Percentiles rank a stretch among this genome's conserved stretches.
Evolutionary conservation across 2,888 invertebrate genomes (phyloP).

Genomic region (Epicampocera succincta): DNA sequence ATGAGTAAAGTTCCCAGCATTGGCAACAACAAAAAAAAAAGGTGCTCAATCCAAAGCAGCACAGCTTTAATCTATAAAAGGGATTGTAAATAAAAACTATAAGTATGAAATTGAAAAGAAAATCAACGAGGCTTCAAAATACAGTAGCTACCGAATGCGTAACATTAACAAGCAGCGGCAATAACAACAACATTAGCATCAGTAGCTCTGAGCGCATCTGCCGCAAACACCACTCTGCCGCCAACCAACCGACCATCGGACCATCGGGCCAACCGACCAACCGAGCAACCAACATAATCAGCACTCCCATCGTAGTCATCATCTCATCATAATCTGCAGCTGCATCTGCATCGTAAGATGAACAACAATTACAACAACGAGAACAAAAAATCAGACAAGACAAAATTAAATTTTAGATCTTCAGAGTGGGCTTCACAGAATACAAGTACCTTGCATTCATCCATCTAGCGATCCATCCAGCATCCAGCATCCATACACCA

Average conservation of each 20-base stretch:
- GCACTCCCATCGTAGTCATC: conserved; percentile 63
- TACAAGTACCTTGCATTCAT: conserved; percentile 50
- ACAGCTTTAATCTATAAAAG: conserved; percentile 58
- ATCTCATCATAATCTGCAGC: conserved; percentile 69
- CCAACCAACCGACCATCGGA: conserved; percentile 11
- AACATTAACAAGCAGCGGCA: conserved; percentile 65
- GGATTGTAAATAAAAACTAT: conserved; percentile 58
- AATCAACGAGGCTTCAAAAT: conserved; percentile 62
- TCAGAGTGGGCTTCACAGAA: conserved; percentile 54
- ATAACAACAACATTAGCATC: conserved; percentile 41
- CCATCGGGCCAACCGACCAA: conserved; percentile 3
- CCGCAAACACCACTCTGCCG: conserved; percentile 53
- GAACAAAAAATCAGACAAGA: conserved; percentile 55
- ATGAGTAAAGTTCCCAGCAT: conserved; percentile 59
- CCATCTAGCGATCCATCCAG: conserved; percentile 51
- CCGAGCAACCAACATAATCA: conserved; percentile 49
- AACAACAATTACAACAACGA: conserved; percentile 6
- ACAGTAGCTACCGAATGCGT: conserved; percentile 68
- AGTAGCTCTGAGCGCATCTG: conserved; percentile 48
- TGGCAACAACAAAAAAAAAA: conserved; percentile 23
- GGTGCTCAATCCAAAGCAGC: conserved; percentile 27
- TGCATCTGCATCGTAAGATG: conserved; percentile 62
- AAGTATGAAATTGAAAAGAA: conserved; percentile 62
- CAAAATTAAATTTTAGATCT: conserved; percentile 59
- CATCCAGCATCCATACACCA: conserved; percentile 19